Evolutionary conservation across 2,797 vertebrate species (phyloP), one percentile per base, ranked within the genome.

Genomic region (Aotus griseimembra): DNA sequence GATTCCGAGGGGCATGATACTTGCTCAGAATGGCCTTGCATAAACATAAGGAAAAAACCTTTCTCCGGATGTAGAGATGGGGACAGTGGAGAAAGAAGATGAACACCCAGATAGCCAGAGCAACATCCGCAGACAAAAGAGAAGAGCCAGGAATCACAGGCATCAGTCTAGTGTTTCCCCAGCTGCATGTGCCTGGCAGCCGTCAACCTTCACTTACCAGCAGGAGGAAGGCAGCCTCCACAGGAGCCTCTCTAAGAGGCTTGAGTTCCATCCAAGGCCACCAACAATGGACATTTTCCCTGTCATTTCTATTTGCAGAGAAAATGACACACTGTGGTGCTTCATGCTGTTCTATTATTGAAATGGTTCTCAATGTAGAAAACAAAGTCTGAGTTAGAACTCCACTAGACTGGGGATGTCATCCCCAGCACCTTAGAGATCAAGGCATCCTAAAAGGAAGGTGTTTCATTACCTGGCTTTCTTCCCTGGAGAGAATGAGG

Each of bases 391-490:
- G 52, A 95, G 48, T 88, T 80, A 73, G 82, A 86, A 72, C n/a
- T 70, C 64, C 84, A 83, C 41, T 13, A 4, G 20, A 36, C 2
- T 4, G 26, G 44, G 22, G 33, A 41, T 17, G 41, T 57, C 46
- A 67, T 41, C 30, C 33, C 11, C 89, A 79, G 75, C 41, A 76
- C 94, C 97, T 87, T 75, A 80, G 76, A 97, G 75, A 95, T 95
- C 41, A 95, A 72, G 22, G 52, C 61, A 88, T 96, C 90, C 96
- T 93, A 67, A 90, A 79, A 89, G 95, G 72, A 88, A 96, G 33
- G 30, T 93, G 94, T 97, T 97, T 97, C 97, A 97, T 98, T 97
- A 97, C 58, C 30, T 41, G 72, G 30, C 67, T 70, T 88, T 90
- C 81, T 82, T 81, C 72, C 41, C 94, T 86, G 75, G 94, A 84